phyloP scores from a whole-genome alignment of 1,140 invertebrate species.

The Nomia melanderi region DNA sequence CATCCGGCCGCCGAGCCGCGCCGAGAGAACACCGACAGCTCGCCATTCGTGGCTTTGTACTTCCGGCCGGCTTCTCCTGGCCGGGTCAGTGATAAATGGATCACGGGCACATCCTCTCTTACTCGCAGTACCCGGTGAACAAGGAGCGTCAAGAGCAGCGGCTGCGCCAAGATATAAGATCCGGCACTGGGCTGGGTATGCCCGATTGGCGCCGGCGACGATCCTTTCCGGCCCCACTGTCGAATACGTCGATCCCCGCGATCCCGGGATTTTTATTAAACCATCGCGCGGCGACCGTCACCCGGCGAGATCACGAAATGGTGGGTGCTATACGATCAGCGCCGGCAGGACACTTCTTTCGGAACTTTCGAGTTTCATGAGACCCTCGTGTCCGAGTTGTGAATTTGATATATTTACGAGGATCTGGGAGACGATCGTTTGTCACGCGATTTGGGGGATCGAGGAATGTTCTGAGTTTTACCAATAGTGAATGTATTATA shows the following conservation, averaged over 20 bases:
- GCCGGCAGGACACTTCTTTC: too few relatives aligned
- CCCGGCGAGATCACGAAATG: too few relatives aligned
- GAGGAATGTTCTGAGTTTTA: too few relatives aligned
- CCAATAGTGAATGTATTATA: too few relatives aligned
- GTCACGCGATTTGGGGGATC: too few relatives aligned
- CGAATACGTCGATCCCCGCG: conserved; percentile 22
- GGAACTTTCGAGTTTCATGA: too few relatives aligned
- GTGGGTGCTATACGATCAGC: too few relatives aligned
- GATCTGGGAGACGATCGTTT: too few relatives aligned
- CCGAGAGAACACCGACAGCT: conserved; percentile 44
- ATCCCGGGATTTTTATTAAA: conserved; percentile 20
- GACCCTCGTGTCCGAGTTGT: too few relatives aligned
- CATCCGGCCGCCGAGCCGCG: conserved; percentile 6
- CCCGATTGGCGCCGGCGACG: conserved; percentile 36
- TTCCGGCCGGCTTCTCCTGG: conserved; percentile 65
- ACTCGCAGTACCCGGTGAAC: conserved; percentile 49
- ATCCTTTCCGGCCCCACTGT: conserved; percentile 1
- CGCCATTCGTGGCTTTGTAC: conserved; percentile 64
- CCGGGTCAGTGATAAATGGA: conserved; percentile 72
- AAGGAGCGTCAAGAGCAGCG: conserved; percentile 60
- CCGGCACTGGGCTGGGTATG: conserved; percentile 21
- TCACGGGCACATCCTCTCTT: conserved; percentile 47
- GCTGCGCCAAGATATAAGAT: conserved; percentile 62
- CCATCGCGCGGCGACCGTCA: background rate
- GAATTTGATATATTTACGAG: too few relatives aligned